phyloP scores from a whole-genome alignment of 2,113 vertebrate species.

The Acrocephalus kingi region DNA sequence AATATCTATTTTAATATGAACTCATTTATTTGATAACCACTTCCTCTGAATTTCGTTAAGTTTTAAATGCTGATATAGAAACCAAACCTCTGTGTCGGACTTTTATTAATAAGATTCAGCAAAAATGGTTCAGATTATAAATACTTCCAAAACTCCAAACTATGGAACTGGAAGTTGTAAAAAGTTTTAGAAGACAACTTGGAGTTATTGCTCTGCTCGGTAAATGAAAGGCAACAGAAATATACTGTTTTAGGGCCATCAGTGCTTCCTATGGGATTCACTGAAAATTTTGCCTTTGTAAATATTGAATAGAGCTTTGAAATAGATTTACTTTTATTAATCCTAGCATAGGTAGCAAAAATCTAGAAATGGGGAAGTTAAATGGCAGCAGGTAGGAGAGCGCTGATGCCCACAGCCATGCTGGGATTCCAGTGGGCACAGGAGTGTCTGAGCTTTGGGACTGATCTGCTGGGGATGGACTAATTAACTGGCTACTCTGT shows the following conservation, averaged over 20 bases:
- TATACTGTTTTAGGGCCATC: not conserved
- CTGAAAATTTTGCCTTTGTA: not conserved
- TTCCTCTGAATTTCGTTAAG: not conserved
- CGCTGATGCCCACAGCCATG: conserved; percentile 4
- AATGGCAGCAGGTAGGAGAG: not conserved
- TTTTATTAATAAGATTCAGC: not conserved
- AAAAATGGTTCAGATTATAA: not conserved
- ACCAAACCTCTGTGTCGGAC: not conserved
- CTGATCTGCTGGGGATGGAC: not conserved
- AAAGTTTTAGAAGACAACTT: not conserved
- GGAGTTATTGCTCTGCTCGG: conserved; percentile 43
- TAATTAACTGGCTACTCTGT: not conserved
- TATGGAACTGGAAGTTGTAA: not conserved
- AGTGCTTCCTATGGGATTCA: not conserved
- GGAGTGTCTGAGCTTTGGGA: conserved; percentile 21
- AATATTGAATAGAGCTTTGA: not conserved
- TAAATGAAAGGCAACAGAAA: conserved; percentile 40
- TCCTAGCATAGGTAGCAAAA: not conserved
- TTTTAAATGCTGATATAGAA: conserved; percentile 6
- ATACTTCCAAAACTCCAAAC: not conserved
- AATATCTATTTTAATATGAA: not conserved
- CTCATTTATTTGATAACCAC: not conserved
- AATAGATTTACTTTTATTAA: not conserved
- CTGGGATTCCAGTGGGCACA: not conserved
- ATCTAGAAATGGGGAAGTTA: not conserved